Evolutionary conservation across 2,888 invertebrate species (phyloP).

Genomic region (Notodonta dromedarius): DNA sequence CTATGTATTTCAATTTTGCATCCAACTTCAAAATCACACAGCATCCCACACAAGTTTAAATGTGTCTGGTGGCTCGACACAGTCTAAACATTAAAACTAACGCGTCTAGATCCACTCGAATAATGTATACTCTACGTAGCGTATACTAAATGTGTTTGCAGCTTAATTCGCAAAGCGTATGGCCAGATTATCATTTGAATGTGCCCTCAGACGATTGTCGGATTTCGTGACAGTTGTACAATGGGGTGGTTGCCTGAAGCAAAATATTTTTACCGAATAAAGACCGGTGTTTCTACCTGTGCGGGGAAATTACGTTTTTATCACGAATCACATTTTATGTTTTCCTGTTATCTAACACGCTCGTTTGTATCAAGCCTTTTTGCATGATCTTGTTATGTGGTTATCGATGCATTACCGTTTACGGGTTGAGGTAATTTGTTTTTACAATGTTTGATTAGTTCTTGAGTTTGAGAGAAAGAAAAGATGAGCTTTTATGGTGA

Average conservation of each 20-base stretch:
- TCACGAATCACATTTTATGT: constrained; percentile 63
- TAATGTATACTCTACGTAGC: constrained; percentile 36
- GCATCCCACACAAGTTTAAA: constrained; percentile 14
- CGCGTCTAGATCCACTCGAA: constrained; percentile 14
- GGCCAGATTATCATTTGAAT: constrained; percentile 82
- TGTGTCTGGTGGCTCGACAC: constrained; percentile 21
- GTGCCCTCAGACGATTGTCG: constrained; percentile 79
- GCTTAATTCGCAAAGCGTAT: constrained; percentile 74
- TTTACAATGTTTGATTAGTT: background rate
- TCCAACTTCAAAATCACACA: background rate
- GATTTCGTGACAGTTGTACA: constrained; percentile 76
- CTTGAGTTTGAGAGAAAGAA: background rate
- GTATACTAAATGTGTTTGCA: constrained; percentile 43
- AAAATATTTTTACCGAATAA: constrained; percentile 69
- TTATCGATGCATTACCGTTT: constrained; percentile 23
- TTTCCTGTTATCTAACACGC: constrained; percentile 50
- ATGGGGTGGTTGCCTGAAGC: constrained; percentile 65
- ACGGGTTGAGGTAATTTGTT: too few relatives aligned
- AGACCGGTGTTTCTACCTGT: constrained; percentile 61
- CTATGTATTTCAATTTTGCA: background rate
- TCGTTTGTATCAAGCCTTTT: constrained; percentile 45
- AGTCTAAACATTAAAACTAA: constrained; percentile 39
- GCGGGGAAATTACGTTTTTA: constrained; percentile 71
- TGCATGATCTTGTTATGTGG: constrained; percentile 35
- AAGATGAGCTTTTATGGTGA: too few relatives aligned